Base-by-base conservation (phyloP, 1,140 invertebrate genomes). In the Littorina saxatilis region DNA sequence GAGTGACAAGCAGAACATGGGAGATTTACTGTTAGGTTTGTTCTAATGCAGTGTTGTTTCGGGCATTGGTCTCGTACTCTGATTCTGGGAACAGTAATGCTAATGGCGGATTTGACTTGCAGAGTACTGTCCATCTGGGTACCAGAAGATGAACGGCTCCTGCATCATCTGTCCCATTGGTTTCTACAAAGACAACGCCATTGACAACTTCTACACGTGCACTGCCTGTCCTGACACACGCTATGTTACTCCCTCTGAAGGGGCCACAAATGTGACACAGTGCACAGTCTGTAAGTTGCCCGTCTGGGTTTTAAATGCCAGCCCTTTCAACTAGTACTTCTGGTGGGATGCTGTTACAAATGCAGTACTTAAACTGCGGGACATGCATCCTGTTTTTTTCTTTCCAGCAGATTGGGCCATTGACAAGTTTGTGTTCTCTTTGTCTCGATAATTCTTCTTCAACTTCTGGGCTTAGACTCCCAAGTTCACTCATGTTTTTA, bases 141-240 rank as follows among this genome's bases (percentile, higher is more conserved):
- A 76, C n/a, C 82, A 86, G 76, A 88, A 86, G 50, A 58, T 47
- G 13, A 79, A 79, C 50, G 76, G 79, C 15, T 40, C 47, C 1
- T 88, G 87, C 83, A 20, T 39, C 9, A 27, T 11, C 1, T 88
- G 87, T 72, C 23, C 50, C 20, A 66, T 81, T 52, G 87, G 87
- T 20, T 86, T 82, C 61, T 88, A 77, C 79, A 88, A 88, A 52
- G 85, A 88, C 63, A 88, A 88, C 70, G 75, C 23, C n/a, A 50
- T 82, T 1, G 85, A 79, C 78, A 39, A 72, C 20, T 83, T 83
- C 63, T 68, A 79, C 37, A 47, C 35, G n/a, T 89, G 88, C 77
- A 83, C 79, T 2, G 52, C 27, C 23, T 83, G 82, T 43, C 7
- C 66, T 0, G 74, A 82, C 74, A 23, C 32, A 27, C 52, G 55